Evolutionary conservation across 1,140 invertebrate genomes (phyloP), one percentile per base, ranked within the genome.

Genomic region (Manduca sexta): DNA sequence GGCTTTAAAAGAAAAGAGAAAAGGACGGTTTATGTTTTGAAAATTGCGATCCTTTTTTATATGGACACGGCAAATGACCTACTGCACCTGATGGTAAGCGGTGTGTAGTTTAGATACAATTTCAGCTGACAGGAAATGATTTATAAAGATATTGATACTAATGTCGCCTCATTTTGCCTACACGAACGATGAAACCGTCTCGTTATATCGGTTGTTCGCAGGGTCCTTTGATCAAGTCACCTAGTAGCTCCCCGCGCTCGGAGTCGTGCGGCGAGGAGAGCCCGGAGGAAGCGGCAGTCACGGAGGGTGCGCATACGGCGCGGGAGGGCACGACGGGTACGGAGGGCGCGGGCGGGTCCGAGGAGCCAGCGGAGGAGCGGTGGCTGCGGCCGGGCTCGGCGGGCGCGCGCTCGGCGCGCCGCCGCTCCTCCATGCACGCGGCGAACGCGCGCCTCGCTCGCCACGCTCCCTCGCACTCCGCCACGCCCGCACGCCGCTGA

Each of bases 381-480:
- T 38, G 21, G 35, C 26, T 14, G 29, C 45, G 39, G 44, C 56
- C 0, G 48, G 47, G 56, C 13, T 52, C 51, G 12, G 37, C 55
- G 56, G 52, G 64, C 56, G 29, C 58, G 44, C 61, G 65, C 1
- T 53, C 76, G 12, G 29, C 58, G 44, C 61, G 65, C 1, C 56
- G 79, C 11, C 75, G 78, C 45, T 78, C 70, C 17, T 80, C 79
- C 43, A 78, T 83, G 67, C 74, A 77, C 57, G 53, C 63, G 10
- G 79, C 79, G 10, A 78, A 73, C 64, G 34, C 70, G 49, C 66
- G 73, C 2, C 66, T 74, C 16, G 73, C 76, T 34, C 55, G 74
- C 2, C 76, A 68, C 52, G 55, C 67, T 30, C 43, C 50, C 39
- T 29, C 49, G 35, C 35, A 43, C 55, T 40, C 46, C 30, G 31